Conservation (phyloP, 2,797 vertebrate species). For the Pipistrellus nathusii region DNA sequence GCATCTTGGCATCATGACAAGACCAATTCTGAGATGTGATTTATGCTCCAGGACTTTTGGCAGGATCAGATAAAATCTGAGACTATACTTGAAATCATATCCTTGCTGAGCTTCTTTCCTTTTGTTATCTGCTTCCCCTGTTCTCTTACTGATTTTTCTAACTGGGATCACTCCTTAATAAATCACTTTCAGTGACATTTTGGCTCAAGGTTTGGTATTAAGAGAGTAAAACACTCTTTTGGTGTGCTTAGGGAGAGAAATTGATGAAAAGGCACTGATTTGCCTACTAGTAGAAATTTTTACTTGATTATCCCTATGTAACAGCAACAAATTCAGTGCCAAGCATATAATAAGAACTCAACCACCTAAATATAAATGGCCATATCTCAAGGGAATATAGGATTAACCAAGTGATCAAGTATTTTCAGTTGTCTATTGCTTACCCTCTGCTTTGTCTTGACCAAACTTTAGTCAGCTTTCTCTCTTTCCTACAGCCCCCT, state of each 20-base stretch:
- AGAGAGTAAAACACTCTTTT: background rate
- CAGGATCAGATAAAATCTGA: background rate
- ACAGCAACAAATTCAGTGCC: background rate
- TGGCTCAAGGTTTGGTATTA: background rate
- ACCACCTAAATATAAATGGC: background rate
- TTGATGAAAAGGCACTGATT: slow-evolving; percentile 3
- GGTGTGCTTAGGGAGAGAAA: background rate
- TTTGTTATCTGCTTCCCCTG: background rate
- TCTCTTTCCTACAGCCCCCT: background rate
- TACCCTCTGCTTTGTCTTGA: slow-evolving; percentile 17
- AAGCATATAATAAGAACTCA: background rate
- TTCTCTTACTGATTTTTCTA: background rate
- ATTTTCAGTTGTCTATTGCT: background rate
- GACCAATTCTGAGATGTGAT: background rate
- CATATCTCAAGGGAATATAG: background rate
- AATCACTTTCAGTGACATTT: slow-evolving; percentile 17
- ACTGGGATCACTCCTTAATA: background rate
- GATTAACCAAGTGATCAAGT: background rate
- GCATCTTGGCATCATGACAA: background rate
- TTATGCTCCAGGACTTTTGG: background rate
- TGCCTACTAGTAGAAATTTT: background rate
- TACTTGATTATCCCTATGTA: background rate
- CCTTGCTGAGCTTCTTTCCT: background rate
- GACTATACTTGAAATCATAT: background rate
- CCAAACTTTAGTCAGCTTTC: background rate